A percentile compares a stretch with the other conserved stretches of the same genome.
Conservation (phyloP, 2,797 vertebrate species). For the Bryconaethiops microstoma region DNA sequence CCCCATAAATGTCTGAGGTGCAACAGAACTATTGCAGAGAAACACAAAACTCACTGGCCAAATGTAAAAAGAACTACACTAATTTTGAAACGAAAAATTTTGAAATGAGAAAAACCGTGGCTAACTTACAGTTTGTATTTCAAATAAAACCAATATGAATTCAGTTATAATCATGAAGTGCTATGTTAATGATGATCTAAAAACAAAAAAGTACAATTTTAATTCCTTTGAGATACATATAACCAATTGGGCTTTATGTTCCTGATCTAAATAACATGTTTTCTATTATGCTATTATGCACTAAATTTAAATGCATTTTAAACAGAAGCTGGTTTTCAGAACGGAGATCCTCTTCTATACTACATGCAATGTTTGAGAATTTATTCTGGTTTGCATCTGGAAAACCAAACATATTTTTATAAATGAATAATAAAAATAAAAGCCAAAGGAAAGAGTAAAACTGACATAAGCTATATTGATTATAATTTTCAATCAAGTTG, state of each 20-base stretch:
- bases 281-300: background rate
- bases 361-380: background rate
- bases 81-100: background rate
- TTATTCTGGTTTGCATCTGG: background rate
- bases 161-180: background rate
- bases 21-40: background rate
- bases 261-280: background rate
- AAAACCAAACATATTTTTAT: background rate
- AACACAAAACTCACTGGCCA: background rate
- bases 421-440: background rate
- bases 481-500: background rate
- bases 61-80: background rate
- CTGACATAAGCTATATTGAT: background rate
- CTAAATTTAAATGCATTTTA: background rate
- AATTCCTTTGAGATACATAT: background rate
- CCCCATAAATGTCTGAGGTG: background rate
- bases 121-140: background rate
- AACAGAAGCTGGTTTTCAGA: background rate
- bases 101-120: conserved; percentile 1
- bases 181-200: background rate
- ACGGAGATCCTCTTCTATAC: background rate
- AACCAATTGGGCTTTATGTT: background rate
- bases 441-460: background rate
- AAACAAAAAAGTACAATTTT: background rate
- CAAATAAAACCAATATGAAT: background rate